A percentile compares a stretch with the other conserved stretches of the same genome.
Evolutionary conservation across 2,888 invertebrate genomes (phyloP).

Genomic region (Myopa testacea): DNA sequence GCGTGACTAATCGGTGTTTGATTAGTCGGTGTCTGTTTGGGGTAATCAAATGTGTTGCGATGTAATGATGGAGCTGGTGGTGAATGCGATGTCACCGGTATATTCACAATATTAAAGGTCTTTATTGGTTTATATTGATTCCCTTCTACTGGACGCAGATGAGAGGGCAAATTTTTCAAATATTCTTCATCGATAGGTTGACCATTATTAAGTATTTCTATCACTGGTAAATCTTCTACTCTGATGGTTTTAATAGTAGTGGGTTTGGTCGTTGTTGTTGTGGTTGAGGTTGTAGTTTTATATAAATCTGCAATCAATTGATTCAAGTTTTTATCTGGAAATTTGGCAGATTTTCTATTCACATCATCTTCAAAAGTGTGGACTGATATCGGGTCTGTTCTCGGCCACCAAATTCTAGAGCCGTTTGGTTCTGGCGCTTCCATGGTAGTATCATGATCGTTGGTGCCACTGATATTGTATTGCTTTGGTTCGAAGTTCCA

Average conservation of each 20-base stretch:
- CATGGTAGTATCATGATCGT: too few species aligned
- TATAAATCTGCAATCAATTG: constrained; percentile 5
- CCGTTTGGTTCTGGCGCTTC: too few species aligned
- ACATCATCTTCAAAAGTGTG: background rate
- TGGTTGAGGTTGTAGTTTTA: background rate
- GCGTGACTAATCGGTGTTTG: background rate
- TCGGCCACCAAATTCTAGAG: too few species aligned
- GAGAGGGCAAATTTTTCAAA: background rate
- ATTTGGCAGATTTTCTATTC: background rate
- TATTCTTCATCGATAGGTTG: background rate
- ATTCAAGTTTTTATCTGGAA: constrained; percentile 1
- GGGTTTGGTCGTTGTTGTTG: constrained; percentile 1
- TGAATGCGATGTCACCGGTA: background rate
- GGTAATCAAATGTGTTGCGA: background rate
- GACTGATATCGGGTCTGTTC: too few species aligned
- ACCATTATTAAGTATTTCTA: constrained; percentile 8
- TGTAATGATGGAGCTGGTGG: too few species aligned
- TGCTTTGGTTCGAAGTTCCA: background rate
- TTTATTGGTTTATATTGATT: background rate
- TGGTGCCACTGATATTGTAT: background rate
- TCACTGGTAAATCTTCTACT: background rate
- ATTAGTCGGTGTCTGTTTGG: background rate
- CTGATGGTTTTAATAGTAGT: background rate
- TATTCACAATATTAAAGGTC: background rate
- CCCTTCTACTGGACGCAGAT: background rate